Percentiles rank a stretch among this genome's conserved stretches.
phyloP scores from a whole-genome alignment of 2,797 vertebrate genomes.

The Rousettus madagascariensis region DNA sequence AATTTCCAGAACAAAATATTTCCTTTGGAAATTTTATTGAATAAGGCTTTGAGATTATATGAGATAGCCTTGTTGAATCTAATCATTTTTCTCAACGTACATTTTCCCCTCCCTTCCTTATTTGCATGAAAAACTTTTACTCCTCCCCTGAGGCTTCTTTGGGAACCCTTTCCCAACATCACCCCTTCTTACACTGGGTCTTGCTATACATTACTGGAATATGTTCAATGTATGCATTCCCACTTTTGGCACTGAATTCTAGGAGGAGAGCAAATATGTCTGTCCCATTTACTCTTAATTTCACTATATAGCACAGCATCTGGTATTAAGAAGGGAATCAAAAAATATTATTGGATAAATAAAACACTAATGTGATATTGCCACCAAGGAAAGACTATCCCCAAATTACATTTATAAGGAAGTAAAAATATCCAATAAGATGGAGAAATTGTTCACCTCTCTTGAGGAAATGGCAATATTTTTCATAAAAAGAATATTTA shows the following conservation, averaged over 20 bases:
- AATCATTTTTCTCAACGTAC: not conserved
- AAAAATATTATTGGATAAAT: slow-evolving; percentile 6
- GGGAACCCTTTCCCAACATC: not conserved
- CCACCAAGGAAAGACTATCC: not conserved
- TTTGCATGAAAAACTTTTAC: not conserved
- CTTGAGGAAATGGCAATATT: not conserved
- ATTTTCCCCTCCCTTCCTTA: not conserved
- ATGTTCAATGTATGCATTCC: not conserved
- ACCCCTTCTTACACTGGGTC: not conserved
- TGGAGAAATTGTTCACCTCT: not conserved
- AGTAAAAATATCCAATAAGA: not conserved
- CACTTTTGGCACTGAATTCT: not conserved
- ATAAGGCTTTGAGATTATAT: not conserved
- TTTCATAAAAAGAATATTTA: not conserved
- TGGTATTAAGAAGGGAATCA: not conserved
- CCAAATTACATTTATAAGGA: not conserved
- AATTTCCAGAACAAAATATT: not conserved
- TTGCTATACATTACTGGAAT: not conserved
- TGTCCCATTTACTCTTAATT: not conserved
- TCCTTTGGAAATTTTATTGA: not conserved
- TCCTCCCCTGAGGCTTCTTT: not conserved
- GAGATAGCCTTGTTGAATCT: not conserved
- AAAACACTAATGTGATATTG: not conserved
- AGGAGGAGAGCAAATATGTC: not conserved
- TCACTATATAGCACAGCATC: not conserved